Evolutionary conservation across 2,888 invertebrate species (phyloP).

Genomic region (Yponomeuta malinellus): DNA sequence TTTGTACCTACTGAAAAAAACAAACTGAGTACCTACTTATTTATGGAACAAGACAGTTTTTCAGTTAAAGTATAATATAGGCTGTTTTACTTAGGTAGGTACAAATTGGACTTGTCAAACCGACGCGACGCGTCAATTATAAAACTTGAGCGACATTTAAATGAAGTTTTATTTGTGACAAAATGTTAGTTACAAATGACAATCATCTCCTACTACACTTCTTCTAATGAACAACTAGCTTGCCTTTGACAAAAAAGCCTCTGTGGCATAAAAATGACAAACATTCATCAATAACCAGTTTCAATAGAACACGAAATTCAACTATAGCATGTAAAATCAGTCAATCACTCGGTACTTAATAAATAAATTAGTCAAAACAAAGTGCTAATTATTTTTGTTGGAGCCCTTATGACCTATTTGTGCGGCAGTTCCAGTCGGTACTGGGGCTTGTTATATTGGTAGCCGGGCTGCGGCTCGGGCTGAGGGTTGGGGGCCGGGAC

Average conservation of each 20-base stretch:
- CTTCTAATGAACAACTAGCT: too few relatives aligned
- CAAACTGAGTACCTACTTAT: too few relatives aligned
- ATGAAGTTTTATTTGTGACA: background rate
- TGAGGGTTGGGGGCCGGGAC: conserved; percentile 32
- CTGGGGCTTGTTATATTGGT: conserved; percentile 61
- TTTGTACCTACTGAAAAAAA: too few relatives aligned
- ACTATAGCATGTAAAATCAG: background rate
- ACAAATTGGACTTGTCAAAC: too few relatives aligned
- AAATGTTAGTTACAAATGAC: background rate
- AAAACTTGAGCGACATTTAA: too few relatives aligned
- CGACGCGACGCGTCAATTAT: too few relatives aligned
- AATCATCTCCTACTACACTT: background rate
- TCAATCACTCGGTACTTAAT: background rate
- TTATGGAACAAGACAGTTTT: too few relatives aligned
- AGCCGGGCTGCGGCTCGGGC: conserved; percentile 42
- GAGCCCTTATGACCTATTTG: conserved; percentile 36
- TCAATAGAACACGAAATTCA: background rate
- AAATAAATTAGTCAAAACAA: conserved; percentile 14
- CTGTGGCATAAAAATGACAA: background rate
- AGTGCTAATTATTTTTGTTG: background rate
- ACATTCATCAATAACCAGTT: background rate
- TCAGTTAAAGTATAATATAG: too few relatives aligned
- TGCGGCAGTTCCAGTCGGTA: conserved; percentile 57
- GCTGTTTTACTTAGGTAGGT: too few relatives aligned
- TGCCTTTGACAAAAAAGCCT: background rate